phyloP scores from a whole-genome alignment of 2,888 invertebrate genomes.

The Thymelicus acteon region DNA sequence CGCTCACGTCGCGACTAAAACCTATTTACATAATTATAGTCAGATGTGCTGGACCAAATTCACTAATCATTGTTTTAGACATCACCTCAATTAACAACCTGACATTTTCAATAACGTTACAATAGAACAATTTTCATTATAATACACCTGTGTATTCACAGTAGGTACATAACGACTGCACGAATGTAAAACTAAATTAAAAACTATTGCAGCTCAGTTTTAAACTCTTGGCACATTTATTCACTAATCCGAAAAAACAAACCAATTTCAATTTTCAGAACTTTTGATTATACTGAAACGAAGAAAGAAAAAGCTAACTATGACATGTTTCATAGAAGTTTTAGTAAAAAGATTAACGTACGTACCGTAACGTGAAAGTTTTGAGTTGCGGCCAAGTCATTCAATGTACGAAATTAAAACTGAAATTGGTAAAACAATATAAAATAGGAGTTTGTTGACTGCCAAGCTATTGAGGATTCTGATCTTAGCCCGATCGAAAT shows the following conservation, averaged over 20 bases:
- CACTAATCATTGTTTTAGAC: slow-evolving; percentile 63
- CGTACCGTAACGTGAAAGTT: not conserved
- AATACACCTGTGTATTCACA: not conserved
- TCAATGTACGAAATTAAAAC: not conserved
- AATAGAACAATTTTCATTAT: slow-evolving; percentile 8
- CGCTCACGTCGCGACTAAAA: slow-evolving; percentile 52
- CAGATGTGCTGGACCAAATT: slow-evolving; percentile 55
- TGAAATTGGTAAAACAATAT: not conserved
- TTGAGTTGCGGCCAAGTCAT: not conserved
- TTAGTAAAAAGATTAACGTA: not conserved
- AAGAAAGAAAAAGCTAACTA: not conserved
- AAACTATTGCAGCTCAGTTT: not conserved
- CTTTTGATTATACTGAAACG: slow-evolving; percentile 7
- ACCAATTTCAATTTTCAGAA: not conserved
- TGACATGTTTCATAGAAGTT: not conserved
- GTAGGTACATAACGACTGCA: not conserved
- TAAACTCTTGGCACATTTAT: slow-evolving; percentile 3
- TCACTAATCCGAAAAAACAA: not conserved
- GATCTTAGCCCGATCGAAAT: not conserved
- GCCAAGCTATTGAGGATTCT: not conserved
- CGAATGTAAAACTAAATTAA: too few species aligned
- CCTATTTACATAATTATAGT: slow-evolving; percentile 71
- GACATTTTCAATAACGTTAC: slow-evolving; percentile 31
- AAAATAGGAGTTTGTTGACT: not conserved
- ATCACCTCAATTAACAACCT: slow-evolving; percentile 46